Conservation (phyloP, 2,888 invertebrate genomes). For the Lochmaea capreae region DNA sequence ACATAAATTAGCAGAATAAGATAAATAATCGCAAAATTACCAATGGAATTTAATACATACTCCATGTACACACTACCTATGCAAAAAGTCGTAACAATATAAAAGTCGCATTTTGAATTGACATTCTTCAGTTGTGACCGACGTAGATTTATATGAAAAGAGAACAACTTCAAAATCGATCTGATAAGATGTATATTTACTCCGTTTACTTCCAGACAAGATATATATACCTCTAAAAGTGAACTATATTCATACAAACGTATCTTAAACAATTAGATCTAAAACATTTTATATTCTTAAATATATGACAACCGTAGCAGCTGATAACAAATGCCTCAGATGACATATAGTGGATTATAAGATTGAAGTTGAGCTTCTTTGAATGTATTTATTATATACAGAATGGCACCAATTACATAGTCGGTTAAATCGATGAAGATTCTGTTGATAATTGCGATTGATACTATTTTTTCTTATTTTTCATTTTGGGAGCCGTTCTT, state of each 20-base stretch:
- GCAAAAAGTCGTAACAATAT: background rate
- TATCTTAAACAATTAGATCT: background rate
- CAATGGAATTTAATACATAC: background rate
- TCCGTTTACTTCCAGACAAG: background rate
- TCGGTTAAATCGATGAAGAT: too few species aligned
- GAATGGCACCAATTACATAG: background rate
- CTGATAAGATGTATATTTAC: background rate
- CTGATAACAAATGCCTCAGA: background rate
- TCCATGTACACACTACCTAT: background rate
- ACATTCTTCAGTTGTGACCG: background rate
- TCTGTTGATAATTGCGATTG: too few species aligned
- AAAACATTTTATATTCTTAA: background rate
- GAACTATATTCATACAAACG: background rate
- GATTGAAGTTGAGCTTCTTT: background rate
- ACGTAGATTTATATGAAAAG: background rate
- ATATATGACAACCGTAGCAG: constrained; percentile 5
- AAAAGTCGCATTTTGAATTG: background rate
- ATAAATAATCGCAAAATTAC: background rate
- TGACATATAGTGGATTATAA: background rate
- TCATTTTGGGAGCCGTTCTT: too few species aligned
- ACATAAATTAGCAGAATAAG: background rate
- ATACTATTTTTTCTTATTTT: too few species aligned
- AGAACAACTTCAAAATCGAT: background rate
- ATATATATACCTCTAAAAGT: background rate
- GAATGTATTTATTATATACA: background rate